Percentiles rank a stretch among this genome's conserved stretches.
These are phyloP conservation scores for Puffinus mauretanicus DNA, from an alignment of 2,113 vertebrate genomes.

Conservation along the genomic window DNA sequence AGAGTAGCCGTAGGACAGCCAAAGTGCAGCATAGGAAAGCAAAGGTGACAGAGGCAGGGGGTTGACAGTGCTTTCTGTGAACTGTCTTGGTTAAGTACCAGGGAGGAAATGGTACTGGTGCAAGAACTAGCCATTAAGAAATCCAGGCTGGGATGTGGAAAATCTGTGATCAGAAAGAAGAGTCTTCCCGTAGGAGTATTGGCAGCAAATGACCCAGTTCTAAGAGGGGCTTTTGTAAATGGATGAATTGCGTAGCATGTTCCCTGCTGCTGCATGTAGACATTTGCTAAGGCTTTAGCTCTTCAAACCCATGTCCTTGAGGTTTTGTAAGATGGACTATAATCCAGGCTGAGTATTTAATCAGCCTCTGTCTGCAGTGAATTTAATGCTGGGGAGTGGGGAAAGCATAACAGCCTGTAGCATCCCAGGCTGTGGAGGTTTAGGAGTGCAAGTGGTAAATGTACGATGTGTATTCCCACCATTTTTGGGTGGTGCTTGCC, in stretches of 20 bases:
- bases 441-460: neutral
- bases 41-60: neutral
- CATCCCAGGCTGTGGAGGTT: neutral
- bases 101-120: neutral
- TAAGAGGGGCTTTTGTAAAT: neutral
- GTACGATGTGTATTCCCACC: fast-evolving
- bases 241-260: neutral
- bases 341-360: slow-evolving; percentile 7
- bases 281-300: neutral
- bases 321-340: neutral
- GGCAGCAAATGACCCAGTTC: neutral
- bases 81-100: neutral
- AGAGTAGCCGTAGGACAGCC: neutral
- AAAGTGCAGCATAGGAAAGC: neutral
- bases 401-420: neutral
- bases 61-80: neutral
- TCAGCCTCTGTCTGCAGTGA: neutral
- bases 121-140: neutral
- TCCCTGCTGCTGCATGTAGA: neutral
- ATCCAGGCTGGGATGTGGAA: neutral
- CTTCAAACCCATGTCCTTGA: neutral
- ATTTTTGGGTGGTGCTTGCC: neutral
- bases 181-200: neutral
- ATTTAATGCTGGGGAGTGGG: neutral
- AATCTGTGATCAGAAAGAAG: neutral